Evolutionary conservation across 2,888 invertebrate genomes (phyloP).

Genomic region (Platynereis dumerilii): DNA sequence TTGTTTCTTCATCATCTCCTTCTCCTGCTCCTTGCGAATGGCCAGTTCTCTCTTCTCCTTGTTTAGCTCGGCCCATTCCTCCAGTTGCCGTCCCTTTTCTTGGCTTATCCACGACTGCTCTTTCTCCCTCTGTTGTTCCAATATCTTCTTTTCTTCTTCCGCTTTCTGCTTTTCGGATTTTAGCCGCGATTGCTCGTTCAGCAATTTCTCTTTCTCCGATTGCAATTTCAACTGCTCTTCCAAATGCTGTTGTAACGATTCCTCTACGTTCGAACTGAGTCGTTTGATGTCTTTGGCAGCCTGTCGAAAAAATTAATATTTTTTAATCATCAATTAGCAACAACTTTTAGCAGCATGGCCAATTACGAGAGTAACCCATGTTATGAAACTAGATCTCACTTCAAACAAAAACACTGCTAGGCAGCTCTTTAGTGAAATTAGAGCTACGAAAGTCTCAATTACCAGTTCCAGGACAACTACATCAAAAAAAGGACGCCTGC

Average conservation of each 20-base stretch:
- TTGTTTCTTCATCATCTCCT: constrained; percentile 22
- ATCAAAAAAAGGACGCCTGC: too few species aligned
- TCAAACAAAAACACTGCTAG: too few species aligned
- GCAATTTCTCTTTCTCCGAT: constrained; percentile 24
- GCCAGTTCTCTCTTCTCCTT: constrained; percentile 12
- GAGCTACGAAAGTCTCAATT: too few species aligned
- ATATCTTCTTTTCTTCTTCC: constrained; percentile 31
- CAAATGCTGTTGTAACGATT: constrained; percentile 47
- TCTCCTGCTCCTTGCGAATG: constrained; percentile 17
- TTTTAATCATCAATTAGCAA: too few species aligned
- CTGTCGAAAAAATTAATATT: constrained; percentile 15
- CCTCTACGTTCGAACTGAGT: constrained; percentile 30
- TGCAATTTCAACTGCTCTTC: constrained; percentile 26
- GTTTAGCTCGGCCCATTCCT: constrained; percentile 29
- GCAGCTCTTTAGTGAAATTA: too few species aligned
- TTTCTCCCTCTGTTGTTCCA: constrained; percentile 26
- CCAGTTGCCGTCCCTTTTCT: constrained; percentile 25
- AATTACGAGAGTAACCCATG: too few species aligned
- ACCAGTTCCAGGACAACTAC: too few species aligned
- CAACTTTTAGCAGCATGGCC: too few species aligned
- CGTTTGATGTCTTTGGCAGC: constrained; percentile 33
- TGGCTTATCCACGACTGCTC: constrained; percentile 18
- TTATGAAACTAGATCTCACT: too few species aligned
- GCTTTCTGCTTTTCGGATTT: constrained; percentile 32
- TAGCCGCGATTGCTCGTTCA: constrained; percentile 37